Evolutionary conservation across 2,888 invertebrate genomes (phyloP), one percentile per base, ranked within the genome.

Genomic region (Caenorhabditis uteleia): DNA sequence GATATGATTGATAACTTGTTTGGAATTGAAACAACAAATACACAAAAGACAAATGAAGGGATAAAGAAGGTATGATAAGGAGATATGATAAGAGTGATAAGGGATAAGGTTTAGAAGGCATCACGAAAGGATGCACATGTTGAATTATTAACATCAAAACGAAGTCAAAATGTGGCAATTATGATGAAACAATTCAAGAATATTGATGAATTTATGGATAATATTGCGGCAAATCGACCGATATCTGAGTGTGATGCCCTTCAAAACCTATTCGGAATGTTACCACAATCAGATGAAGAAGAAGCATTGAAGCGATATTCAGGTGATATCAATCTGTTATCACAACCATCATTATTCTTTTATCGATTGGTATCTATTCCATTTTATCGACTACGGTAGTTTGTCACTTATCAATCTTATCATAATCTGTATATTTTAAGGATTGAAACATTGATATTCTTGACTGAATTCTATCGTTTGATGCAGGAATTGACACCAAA

Each of bases 171-270:
- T 27, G 69, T 69, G 38, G 68, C 71, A 14, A 74, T 74, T 20
- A 69, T 69, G 54, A 49, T 74, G 43, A 74, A 74, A 53, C 64
- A 71, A 33, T 71, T 74, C 60, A 74, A 74, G 29, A 66, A 66
- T n/a, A 23, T 55, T 1, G 71, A 71, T 14, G 56, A 43, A 20
- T 68, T 71, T 42, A 34, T 64, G 2, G 57, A 46, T 26, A 43
- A 42, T 21, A 33, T 64, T 4, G 20, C 36, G 6, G 7, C 8
- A 0, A 64, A 64, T 16, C 34, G 26, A 25, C 54, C 64, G 23
- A 42, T 58, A 16, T 49, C 45, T 4, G 71, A 71, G 25, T 33
- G 40, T 6, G 71, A 71, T 14, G 61, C 64, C 10, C 53, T 71
- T 1, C 44, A 56, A 18, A 64, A 65, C 27, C 43, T 71, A 34